Base-by-base conservation (phyloP, 37 sponge, comb jelly and placozoan genomes). In the Chondrosia reniformis region DNA sequence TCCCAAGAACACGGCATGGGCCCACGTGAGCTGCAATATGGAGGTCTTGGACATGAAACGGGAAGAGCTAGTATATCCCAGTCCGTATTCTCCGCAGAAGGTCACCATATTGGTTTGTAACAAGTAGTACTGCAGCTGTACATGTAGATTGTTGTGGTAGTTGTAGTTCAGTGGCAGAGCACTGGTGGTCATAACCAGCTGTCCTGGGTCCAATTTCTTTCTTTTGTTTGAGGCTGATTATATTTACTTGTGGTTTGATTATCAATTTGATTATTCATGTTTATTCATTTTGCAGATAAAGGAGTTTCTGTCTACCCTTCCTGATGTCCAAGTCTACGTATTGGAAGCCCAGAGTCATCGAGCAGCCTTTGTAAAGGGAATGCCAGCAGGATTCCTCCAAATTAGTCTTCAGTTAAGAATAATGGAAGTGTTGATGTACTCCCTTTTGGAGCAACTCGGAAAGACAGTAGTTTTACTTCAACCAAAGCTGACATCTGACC, bases 281-380 rank as follows among this genome's bases (percentile, higher is more conserved):
- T 21, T 39, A 15, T 3, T 39, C 4, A 19, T 21, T 9, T 8
- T 66, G 6, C 17, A 84, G 85, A 65, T 84, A 25, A 33, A 33
- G 40, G 62, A 72, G 19, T 42, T 49, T 61, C 9, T 69, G 10
- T 27, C 25, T 8, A 22, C 31, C 19, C 78, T 86, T 59, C 87
- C 87, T 28, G 1, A 10, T 36, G 82, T 72, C 39, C 75, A 57
- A 4, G 39, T 57, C 17, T 86, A 67, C 40, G 42, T 81, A 31
- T 21, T 86, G 24, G 87, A 86, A 31, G 46, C 37, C 10, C 87
- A 86, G 49, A 77, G 72, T 38, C 87, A 81, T 42, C 57, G 82
- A 7, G 72, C 24, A 4, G 15, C 42, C 1, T 13, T 27, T 9
- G 52, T 28, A 28, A 28, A 28, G 3, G 27, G 27, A 28, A 38